A percentile compares a stretch with the other conserved stretches of the same genome.
phyloP scores from a whole-genome alignment of 2,797 vertebrate genomes.

The Phataginus tricuspis region DNA sequence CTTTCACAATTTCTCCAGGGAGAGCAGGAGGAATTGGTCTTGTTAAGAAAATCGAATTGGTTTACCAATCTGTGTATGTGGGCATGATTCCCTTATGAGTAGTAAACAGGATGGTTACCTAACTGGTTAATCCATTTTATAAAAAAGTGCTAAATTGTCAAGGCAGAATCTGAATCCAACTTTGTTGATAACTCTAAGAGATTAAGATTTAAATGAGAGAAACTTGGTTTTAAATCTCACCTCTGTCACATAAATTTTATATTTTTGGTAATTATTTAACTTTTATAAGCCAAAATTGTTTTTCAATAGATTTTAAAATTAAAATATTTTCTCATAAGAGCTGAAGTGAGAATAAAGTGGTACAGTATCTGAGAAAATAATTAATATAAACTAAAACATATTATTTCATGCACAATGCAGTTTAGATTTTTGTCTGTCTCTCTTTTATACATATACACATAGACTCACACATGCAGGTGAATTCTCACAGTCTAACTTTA shows the following conservation, averaged over 20 bases:
- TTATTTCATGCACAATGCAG: neutral
- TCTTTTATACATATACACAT: neutral
- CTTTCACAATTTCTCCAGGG: neutral
- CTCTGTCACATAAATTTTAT: neutral
- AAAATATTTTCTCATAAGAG: constrained; percentile 13
- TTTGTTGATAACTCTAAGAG: neutral
- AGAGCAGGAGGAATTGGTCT: neutral
- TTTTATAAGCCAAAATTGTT: neutral
- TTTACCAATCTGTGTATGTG: neutral
- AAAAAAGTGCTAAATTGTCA: neutral
- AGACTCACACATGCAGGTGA: neutral
- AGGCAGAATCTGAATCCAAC: neutral
- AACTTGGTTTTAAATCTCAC: neutral
- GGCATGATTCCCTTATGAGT: neutral
- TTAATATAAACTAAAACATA: neutral
- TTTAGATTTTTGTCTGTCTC: neutral
- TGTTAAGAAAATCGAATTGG: neutral
- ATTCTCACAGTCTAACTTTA: neutral
- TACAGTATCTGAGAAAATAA: neutral
- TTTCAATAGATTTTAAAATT: neutral
- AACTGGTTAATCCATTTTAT: neutral
- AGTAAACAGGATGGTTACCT: neutral
- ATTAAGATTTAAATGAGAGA: neutral
- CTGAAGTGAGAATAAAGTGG: neutral
- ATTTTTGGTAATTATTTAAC: neutral